A percentile compares a stretch with the other conserved stretches of the same genome.
phyloP scores from a whole-genome alignment of 2,113 vertebrate genomes.

The Xenopus laevis region DNA sequence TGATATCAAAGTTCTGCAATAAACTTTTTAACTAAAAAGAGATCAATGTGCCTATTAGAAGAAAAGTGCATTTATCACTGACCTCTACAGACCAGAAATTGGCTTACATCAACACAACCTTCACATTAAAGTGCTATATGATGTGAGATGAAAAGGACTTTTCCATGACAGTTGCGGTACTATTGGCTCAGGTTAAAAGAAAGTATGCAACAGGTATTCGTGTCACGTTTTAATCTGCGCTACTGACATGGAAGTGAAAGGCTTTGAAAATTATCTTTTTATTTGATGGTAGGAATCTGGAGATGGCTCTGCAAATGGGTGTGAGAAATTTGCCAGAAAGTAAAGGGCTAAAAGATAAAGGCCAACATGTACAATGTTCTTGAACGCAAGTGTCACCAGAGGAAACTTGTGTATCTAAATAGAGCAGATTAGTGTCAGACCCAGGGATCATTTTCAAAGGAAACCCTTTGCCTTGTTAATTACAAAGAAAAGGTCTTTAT shows the following conservation, averaged over 20 bases:
- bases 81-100: slow-evolving; percentile 69
- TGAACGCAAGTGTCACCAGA: slow-evolving; percentile 48
- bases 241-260: slow-evolving; percentile 61
- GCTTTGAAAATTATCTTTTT: slow-evolving; percentile 73
- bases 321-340: slow-evolving; percentile 50
- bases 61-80: slow-evolving; percentile 55
- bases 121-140: slow-evolving; percentile 61
- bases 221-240: slow-evolving; percentile 64
- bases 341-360: slow-evolving; percentile 60
- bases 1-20: slow-evolving; percentile 1
- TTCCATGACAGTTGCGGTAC: slow-evolving; percentile 52
- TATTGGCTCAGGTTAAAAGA: slow-evolving; percentile 74
- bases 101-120: slow-evolving; percentile 70
- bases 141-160: slow-evolving; percentile 65
- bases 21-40: slow-evolving; percentile 20
- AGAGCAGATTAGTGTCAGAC: slow-evolving; percentile 49
- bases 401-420: slow-evolving; percentile 49
- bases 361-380: slow-evolving; percentile 46
- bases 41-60: slow-evolving; percentile 10
- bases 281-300: slow-evolving; percentile 56
- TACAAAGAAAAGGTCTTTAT: slow-evolving; percentile 30
- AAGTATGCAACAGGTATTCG: slow-evolving; percentile 64
- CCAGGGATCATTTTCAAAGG: slow-evolving; percentile 46
- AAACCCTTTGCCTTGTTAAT: slow-evolving; percentile 19
- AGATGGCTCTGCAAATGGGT: slow-evolving; percentile 53